Evolutionary conservation across 2,797 vertebrate genomes (phyloP).

Genomic region (Syndactyla subalaris): DNA sequence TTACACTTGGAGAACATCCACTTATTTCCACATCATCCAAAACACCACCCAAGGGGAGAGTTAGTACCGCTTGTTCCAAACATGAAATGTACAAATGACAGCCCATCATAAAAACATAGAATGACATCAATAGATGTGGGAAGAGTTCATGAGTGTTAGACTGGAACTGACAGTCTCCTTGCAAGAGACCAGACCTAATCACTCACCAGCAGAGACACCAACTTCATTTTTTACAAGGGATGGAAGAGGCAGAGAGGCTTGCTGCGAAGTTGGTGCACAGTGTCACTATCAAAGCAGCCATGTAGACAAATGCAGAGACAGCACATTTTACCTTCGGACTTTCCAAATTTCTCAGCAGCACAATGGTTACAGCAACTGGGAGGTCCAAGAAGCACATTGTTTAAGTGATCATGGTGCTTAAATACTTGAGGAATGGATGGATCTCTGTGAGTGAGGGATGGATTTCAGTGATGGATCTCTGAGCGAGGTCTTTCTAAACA

Average conservation of each 20-base stretch:
- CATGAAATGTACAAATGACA: background rate
- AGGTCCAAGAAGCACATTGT: background rate
- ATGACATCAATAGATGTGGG: background rate
- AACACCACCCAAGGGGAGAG: slow-evolving; percentile 4
- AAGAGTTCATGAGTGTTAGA: background rate
- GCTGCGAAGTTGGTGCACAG: background rate
- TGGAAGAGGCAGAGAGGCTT: background rate
- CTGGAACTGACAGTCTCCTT: background rate
- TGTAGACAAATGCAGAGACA: background rate
- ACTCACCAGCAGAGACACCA: background rate
- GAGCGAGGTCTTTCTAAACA: background rate
- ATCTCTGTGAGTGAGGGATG: background rate
- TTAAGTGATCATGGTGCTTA: background rate
- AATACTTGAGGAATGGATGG: background rate
- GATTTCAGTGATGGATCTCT: background rate
- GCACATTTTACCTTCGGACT: background rate
- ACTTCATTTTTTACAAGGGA: background rate
- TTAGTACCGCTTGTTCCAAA: background rate
- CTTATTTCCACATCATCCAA: slow-evolving; percentile 2
- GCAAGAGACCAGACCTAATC: background rate
- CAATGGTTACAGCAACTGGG: rapidly evolving
- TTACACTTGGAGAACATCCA: background rate
- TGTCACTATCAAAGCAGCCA: background rate
- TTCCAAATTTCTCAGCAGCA: background rate
- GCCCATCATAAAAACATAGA: background rate